Evolutionary conservation across 2,113 vertebrate species (phyloP).

Genomic region (Paramormyrops kingsleyae): DNA sequence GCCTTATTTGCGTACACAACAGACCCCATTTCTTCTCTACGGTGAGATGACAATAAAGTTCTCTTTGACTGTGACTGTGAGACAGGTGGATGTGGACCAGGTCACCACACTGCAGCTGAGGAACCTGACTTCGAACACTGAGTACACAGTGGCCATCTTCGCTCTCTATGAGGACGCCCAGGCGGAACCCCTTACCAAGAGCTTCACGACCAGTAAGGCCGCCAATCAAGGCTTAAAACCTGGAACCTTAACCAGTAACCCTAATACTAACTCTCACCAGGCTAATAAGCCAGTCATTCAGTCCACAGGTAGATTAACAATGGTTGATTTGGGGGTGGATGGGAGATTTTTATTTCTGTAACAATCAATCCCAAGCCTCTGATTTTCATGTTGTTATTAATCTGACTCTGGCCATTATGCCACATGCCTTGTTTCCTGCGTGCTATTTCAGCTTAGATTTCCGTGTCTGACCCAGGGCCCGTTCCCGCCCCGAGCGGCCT

Average conservation of each 20-base stretch:
- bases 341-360: neutral
- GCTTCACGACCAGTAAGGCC: slow-evolving; percentile 79
- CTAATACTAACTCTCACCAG: slow-evolving; percentile 35
- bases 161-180: slow-evolving; percentile 82
- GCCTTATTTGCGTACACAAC: neutral
- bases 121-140: slow-evolving; percentile 74
- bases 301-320: neutral
- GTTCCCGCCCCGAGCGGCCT: slow-evolving; percentile 71
- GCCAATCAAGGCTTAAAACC: neutral
- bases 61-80: neutral
- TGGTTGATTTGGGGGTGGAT: neutral
- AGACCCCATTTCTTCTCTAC: neutral
- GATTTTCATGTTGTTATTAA: neutral
- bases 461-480: slow-evolving; percentile 53
- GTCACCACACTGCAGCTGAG: slow-evolving; percentile 67
- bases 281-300: neutral
- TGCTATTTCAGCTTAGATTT: neutral
- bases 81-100: slow-evolving; percentile 75
- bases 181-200: slow-evolving; percentile 76
- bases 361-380: neutral
- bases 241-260: neutral
- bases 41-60: neutral
- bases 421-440: neutral
- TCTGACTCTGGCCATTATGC: neutral
- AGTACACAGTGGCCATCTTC: slow-evolving; percentile 82